Evolutionary conservation across 1,140 invertebrate genomes (phyloP).

Genomic region (Whitmania pigra): DNA sequence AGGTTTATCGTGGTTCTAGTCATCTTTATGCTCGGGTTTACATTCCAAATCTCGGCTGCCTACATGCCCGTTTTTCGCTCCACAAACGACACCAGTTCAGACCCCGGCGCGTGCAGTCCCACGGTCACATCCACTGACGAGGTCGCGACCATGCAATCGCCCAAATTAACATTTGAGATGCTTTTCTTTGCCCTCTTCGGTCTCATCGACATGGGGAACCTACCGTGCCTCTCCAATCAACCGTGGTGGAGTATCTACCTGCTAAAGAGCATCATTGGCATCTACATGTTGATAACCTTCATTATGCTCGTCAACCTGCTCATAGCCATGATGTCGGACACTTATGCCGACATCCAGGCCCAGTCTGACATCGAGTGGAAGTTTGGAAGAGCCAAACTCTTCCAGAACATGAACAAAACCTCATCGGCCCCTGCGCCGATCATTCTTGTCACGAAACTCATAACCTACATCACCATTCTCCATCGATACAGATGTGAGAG

Average conservation of each 20-base stretch:
- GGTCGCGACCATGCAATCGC: neutral
- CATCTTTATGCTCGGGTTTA: slow-evolving; percentile 96
- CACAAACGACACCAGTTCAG: slow-evolving; percentile 31
- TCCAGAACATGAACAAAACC: slow-evolving; percentile 95
- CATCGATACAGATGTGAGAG: slow-evolving; percentile 59
- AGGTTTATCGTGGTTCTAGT: slow-evolving; percentile 88
- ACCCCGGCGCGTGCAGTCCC: slow-evolving; percentile 24
- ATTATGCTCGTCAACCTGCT: slow-evolving; percentile 95
- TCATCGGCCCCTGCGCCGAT: slow-evolving; percentile 90
- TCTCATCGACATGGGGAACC: slow-evolving; percentile 67
- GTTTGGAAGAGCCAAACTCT: slow-evolving; percentile 93
- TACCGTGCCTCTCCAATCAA: slow-evolving; percentile 46
- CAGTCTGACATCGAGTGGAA: slow-evolving; percentile 99
- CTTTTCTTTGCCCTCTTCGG: slow-evolving; percentile 96
- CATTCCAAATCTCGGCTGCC: slow-evolving; percentile 85
- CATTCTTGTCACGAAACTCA: slow-evolving; percentile 78
- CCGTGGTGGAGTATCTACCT: slow-evolving; percentile 47
- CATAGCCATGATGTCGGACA: slow-evolving; percentile 99
- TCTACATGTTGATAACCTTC: slow-evolving; percentile 92
- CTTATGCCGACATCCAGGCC: slow-evolving; percentile 90
- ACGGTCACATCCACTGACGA: neutral
- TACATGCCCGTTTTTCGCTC: slow-evolving; percentile 67
- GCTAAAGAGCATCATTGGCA: slow-evolving; percentile 66
- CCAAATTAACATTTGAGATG: slow-evolving; percentile 64
- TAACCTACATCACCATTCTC: slow-evolving; percentile 53